phyloP scores from a whole-genome alignment of 2,888 invertebrate species.

The Oscheius myriophilus region DNA sequence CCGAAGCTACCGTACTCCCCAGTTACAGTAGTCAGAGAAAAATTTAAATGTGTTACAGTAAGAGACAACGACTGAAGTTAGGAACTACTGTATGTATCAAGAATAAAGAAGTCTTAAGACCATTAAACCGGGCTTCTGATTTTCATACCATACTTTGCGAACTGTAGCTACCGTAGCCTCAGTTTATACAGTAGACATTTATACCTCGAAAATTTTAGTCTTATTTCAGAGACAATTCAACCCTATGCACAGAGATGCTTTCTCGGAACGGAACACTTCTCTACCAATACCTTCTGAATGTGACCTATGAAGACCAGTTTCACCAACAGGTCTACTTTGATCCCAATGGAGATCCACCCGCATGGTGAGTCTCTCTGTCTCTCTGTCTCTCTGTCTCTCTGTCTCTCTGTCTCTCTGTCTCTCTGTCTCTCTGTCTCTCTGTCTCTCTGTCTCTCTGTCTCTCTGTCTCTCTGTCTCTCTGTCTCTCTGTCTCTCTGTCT shows the following conservation, averaged over 20 bases:
- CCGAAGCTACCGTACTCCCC: too few relatives aligned
- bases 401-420: background rate
- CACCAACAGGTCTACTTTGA: conserved; percentile 79
- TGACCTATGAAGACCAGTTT: conserved; percentile 72
- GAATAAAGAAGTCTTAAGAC: too few relatives aligned
- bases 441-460: background rate
- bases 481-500: background rate
- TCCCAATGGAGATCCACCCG: conserved; percentile 82
- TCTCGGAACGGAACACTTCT: conserved; percentile 81
- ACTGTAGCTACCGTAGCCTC: too few relatives aligned
- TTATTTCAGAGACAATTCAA: conserved; percentile 66
- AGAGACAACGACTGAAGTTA: too few relatives aligned
- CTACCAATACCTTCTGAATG: conserved; percentile 78
- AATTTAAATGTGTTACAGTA: too few relatives aligned
- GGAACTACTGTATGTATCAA: too few relatives aligned
- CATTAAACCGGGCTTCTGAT: too few relatives aligned
- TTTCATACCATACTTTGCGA: too few relatives aligned
- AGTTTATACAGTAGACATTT: too few relatives aligned
- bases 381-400: background rate
- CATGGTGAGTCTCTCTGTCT: conserved; percentile 75
- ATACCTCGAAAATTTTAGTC: background rate
- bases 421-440: background rate
- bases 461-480: background rate
- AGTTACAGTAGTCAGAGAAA: too few relatives aligned
- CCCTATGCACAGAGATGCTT: conserved; percentile 78